These are phyloP conservation scores for Magallana angulata DNA, from an alignment of 1,140 invertebrate species.

Conservation along the genomic window DNA sequence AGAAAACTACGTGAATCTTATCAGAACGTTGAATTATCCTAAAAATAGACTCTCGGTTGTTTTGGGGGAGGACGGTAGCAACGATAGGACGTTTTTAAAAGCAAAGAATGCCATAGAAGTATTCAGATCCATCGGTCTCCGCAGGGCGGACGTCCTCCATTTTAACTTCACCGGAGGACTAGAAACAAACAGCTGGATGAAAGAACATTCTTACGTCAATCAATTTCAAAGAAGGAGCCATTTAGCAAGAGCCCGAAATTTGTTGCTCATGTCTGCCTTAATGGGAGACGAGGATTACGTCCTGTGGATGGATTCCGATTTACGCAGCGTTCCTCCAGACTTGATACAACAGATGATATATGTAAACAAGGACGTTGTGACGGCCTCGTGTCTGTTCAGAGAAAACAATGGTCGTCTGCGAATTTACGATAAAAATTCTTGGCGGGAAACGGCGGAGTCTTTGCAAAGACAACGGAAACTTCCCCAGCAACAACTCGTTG, in stretches of 20 bases:
- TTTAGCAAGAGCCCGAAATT: conserved; percentile 72
- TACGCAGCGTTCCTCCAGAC: conserved; percentile 65
- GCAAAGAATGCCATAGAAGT: conserved; percentile 60
- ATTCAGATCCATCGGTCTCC: conserved; percentile 61
- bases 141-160: conserved; percentile 59
- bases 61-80: conserved; percentile 75
- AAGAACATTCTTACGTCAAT: conserved; percentile 59
- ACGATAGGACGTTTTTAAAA: conserved; percentile 65
- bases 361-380: conserved; percentile 69
- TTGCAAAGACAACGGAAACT: conserved; percentile 58
- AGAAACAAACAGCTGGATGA: conserved; percentile 59
- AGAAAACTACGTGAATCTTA: conserved; percentile 57
- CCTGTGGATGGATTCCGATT: conserved; percentile 76
- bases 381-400: conserved; percentile 68
- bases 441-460: conserved; percentile 74
- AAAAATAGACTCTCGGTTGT: conserved; percentile 70
- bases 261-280: conserved; percentile 63
- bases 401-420: conserved; percentile 50
- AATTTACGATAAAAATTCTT: conserved; percentile 76
- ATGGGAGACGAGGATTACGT: conserved; percentile 66
- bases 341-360: conserved; percentile 72
- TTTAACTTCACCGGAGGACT: conserved; percentile 65
- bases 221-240: conserved; percentile 70
- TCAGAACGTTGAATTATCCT: conserved; percentile 71
- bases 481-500: conserved; percentile 61